Evolutionary conservation across 2,888 invertebrate genomes (phyloP).

Genomic region (Standfussiana lucernea): DNA sequence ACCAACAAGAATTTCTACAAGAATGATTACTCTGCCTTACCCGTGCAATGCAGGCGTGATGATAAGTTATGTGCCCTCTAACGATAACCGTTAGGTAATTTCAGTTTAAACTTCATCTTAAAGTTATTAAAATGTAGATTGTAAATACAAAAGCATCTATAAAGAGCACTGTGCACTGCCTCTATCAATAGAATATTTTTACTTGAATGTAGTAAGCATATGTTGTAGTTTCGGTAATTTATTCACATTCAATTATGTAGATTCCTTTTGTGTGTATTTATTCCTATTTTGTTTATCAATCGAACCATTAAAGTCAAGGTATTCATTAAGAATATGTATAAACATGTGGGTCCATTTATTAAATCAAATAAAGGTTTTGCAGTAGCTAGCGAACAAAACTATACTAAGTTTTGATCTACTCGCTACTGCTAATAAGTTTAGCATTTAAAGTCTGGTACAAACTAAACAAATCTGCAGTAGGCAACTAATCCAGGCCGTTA

Average conservation of each 20-base stretch:
- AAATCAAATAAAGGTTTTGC: background rate
- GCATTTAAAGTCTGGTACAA: conserved; percentile 1
- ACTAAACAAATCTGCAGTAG: conserved; percentile 46
- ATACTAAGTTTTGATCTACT: too few species aligned
- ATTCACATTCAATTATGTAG: background rate
- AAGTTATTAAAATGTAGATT: conserved; percentile 12
- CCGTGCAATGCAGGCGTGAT: background rate
- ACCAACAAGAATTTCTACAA: too few species aligned
- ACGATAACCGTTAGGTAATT: background rate
- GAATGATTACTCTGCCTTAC: background rate
- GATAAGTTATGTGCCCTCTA: background rate
- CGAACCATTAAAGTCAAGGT: too few species aligned
- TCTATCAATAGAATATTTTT: background rate
- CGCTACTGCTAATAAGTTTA: background rate
- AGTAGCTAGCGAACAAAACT: too few species aligned
- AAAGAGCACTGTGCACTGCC: background rate
- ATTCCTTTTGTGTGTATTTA: too few species aligned
- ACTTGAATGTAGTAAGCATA: background rate
- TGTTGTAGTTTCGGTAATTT: background rate
- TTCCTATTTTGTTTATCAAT: background rate
- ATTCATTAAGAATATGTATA: background rate
- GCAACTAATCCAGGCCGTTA: conserved; percentile 75
- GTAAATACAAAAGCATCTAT: background rate
- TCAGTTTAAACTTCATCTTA: background rate
- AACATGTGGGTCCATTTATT: background rate